Percentiles rank a stretch among this genome's conserved stretches.
phyloP scores from a whole-genome alignment of 1,140 invertebrate species.

The Euschistus heros region DNA sequence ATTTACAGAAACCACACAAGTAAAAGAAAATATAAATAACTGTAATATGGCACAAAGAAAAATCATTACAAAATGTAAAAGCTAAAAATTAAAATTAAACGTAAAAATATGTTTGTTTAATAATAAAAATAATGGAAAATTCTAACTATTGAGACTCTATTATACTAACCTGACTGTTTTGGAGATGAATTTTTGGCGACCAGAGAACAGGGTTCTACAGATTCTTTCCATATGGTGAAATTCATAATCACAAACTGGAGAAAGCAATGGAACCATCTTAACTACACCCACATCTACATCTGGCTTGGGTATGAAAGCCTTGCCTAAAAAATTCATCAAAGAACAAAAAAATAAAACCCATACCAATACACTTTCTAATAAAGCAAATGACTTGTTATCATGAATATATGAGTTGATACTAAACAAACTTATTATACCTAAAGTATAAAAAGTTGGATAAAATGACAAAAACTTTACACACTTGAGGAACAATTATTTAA shows the following conservation, averaged over 20 bases:
- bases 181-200: conserved; percentile 50
- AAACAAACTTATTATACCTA: too few relatives aligned
- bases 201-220: conserved; percentile 65
- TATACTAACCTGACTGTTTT: conserved; percentile 54
- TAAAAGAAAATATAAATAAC: background rate
- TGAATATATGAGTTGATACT: too few relatives aligned
- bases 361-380: too few relatives aligned
- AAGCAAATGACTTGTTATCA: too few relatives aligned
- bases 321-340: conserved; percentile 47
- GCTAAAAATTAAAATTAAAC: background rate
- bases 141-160: too few relatives aligned
- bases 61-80: background rate
- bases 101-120: background rate
- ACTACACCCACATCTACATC: conserved; percentile 95
- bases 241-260: conserved; percentile 64
- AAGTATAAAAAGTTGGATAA: too few relatives aligned
- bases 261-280: conserved; percentile 63
- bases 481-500: too few relatives aligned
- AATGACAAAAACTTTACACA: too few relatives aligned
- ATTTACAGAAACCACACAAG: background rate
- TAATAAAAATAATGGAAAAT: too few relatives aligned
- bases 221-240: conserved; percentile 89
- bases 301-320: conserved; percentile 84
- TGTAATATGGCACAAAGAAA: background rate
- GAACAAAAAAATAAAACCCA: too few relatives aligned